A percentile compares a stretch with the other conserved stretches of the same genome.
These are phyloP conservation scores for Drosophila macrospina DNA, from an alignment of 2,888 invertebrate species.

Conservation along the genomic window DNA sequence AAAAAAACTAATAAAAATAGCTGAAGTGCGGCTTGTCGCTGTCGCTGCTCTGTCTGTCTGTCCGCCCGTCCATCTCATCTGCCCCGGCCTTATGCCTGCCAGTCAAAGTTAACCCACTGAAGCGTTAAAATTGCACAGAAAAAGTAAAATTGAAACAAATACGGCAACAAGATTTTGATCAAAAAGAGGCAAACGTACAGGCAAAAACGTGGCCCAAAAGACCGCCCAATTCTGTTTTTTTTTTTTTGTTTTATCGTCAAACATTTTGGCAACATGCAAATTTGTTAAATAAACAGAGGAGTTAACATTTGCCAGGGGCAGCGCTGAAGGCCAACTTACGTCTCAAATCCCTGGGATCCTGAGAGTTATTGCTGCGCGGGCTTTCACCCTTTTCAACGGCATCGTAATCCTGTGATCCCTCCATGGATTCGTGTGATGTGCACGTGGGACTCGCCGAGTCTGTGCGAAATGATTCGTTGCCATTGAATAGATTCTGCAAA, in stretches of 20 bases:
- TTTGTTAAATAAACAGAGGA: constrained; percentile 57
- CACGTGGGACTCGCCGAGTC: constrained; percentile 88
- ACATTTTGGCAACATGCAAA: constrained; percentile 68
- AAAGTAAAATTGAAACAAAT: constrained; percentile 77
- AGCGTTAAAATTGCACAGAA: constrained; percentile 82
- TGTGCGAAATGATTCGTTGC: constrained; percentile 86
- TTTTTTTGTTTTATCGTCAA: constrained; percentile 29
- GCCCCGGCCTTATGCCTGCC: constrained; percentile 52
- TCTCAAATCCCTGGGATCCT: constrained; percentile 87
- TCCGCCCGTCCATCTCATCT: neutral
- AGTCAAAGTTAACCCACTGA: constrained; percentile 81
- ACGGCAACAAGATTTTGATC: constrained; percentile 73
- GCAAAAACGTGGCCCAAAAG: constrained; percentile 13
- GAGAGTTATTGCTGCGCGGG: constrained; percentile 85
- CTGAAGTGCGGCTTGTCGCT: constrained; percentile 25
- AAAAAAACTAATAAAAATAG: constrained; percentile 63
- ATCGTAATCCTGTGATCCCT: constrained; percentile 87
- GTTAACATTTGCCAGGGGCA: no score
- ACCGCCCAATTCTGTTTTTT: constrained; percentile 14
- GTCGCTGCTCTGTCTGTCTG: constrained; percentile 29
- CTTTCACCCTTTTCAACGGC: constrained; percentile 86
- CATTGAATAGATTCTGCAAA: constrained; percentile 84
- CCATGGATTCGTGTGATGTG: constrained; percentile 87
- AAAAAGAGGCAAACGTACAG: constrained; percentile 46
- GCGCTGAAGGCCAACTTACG: constrained; percentile 86